Base-by-base conservation (phyloP, 2,113 vertebrate species). In the Nipponia nippon region DNA sequence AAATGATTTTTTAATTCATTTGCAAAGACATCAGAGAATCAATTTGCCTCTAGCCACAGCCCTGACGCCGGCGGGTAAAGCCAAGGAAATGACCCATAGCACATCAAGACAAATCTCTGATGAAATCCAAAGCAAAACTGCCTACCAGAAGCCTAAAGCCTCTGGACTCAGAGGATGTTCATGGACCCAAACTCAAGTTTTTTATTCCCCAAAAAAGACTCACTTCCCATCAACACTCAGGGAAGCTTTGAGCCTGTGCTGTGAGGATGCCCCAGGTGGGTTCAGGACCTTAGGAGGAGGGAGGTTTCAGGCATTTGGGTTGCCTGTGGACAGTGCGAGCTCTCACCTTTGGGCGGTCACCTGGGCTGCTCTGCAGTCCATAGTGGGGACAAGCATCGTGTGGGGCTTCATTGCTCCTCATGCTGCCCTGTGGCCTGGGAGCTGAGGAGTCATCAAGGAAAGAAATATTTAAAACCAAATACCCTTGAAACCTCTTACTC, bases 1-100 rank as follows among this genome's bases (percentile, higher is more conserved):
- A 95, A 97, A 94, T 70, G 62, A 94, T 80, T 97, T 95, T 94
- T 91, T 63, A 93, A 90, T 95, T 95, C 29, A 87, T 85, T 93
- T 97, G 50, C 78, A 85, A 61, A 58, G 78, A 83, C 78, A 80
- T 73, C 84, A 83, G 83, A 70, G 58, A 93, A 91, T 88, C 82
- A 77, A 36, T 85, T 83, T 93, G n/a, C 63, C 78, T 89, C 59
- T 40, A 95, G 49, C 84, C 75, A 83, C 78, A 90, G 67, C 44
- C 46, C 82, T 88, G 84, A 83, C 5, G 38, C 75, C 4, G 0
- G 22, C 0, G 2, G 72, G 53, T 89, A 78, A 90, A 90, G 83
- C 26, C 67, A 77, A 94, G 78, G 75, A 96, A 93, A 87, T 47
- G 50, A 94, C n/a, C 67, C 53, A 62, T 69, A 77, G 52, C 83